Evolutionary conservation across 2,113 vertebrate species (phyloP), one percentile per base, ranked within the genome.

Genomic region (Chlorocebus sabaeus): DNA sequence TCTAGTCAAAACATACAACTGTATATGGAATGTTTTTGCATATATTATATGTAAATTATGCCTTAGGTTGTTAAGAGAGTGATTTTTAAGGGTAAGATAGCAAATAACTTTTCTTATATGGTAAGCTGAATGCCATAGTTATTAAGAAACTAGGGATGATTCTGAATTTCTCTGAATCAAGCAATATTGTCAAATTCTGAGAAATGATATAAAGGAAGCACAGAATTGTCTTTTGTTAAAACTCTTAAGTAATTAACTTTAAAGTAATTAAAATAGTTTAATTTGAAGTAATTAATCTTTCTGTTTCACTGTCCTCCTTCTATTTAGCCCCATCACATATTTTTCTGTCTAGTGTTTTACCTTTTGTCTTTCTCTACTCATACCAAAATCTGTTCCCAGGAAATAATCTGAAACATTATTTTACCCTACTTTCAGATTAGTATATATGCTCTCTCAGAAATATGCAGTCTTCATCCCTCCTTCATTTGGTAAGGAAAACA

Each of bases 111-210:
- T 76, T 78, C 20, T 81, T 55, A 61, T 78, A 14, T 2, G 40
- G 17, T 30, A 76, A 52, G 3, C 35, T 83, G 32, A 87, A 79
- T 76, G 2, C 1, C 25, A 84, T 6, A 17, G 3, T 84, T 68
- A 50, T 10, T 50, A 91, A 83, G 38, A 22, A 75, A 11, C 1
- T 52, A 67, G 6, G 6, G 3, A 68, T 20, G 1, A 50, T 68
- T 79, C 45, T 75, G 22, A 57, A 90, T 75, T 75, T 80, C 18
- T 88, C n/a, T 94, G 38, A 75, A 57, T 17, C 38, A 85, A 92
- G 8, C 5, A 67, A 30, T 84, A 68, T 17, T 84, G 27, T 52
- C 23, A 55, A 68, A 48, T 30, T 43, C 52, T 93, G 43, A 20
- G 11, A 52, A 87, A 78, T 57, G 0, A 90, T 43, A 52, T 12